Evolutionary conservation across 2,797 vertebrate genomes (phyloP).

Genomic region (Brachymystax lenok): DNA sequence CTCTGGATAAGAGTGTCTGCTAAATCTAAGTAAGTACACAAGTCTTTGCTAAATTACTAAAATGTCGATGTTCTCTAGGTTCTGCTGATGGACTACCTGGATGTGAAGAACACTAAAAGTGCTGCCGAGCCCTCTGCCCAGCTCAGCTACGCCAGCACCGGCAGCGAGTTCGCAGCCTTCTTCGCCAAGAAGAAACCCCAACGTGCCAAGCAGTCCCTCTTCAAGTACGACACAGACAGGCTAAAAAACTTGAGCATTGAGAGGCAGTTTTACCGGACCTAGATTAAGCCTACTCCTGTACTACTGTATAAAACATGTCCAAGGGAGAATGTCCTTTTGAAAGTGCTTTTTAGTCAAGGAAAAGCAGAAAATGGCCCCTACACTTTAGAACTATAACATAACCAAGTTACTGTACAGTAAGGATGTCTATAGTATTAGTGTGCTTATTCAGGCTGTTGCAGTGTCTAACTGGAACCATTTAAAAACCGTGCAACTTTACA

Average conservation of each 20-base stretch:
- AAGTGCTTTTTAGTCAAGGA: too few relatives aligned
- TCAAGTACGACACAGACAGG: constrained; percentile 83
- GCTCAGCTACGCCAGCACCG: constrained; percentile 92
- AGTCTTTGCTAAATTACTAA: too few relatives aligned
- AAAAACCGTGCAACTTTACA: too few relatives aligned
- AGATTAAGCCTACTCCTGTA: not conserved
- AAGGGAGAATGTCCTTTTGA: too few relatives aligned
- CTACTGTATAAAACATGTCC: too few relatives aligned
- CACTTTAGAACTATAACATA: too few relatives aligned
- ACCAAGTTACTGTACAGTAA: too few relatives aligned
- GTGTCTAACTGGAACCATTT: too few relatives aligned
- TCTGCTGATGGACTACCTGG: constrained; percentile 94
- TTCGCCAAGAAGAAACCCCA: constrained; percentile 96
- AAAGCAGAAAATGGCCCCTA: too few relatives aligned
- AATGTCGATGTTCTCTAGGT: constrained; percentile 71
- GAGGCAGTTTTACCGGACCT: not conserved
- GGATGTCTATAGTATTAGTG: too few relatives aligned
- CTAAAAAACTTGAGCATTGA: not conserved
- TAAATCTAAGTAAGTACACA: constrained; percentile 13
- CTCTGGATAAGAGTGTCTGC: too few relatives aligned
- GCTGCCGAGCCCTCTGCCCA: constrained; percentile 90
- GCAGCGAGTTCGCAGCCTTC: constrained; percentile 93
- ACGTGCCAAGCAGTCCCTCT: constrained; percentile 91
- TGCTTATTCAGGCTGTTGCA: too few relatives aligned
- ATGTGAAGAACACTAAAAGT: constrained; percentile 95